phyloP scores from a whole-genome alignment of 2,113 vertebrate genomes.

The Leptocoma aspasia region DNA sequence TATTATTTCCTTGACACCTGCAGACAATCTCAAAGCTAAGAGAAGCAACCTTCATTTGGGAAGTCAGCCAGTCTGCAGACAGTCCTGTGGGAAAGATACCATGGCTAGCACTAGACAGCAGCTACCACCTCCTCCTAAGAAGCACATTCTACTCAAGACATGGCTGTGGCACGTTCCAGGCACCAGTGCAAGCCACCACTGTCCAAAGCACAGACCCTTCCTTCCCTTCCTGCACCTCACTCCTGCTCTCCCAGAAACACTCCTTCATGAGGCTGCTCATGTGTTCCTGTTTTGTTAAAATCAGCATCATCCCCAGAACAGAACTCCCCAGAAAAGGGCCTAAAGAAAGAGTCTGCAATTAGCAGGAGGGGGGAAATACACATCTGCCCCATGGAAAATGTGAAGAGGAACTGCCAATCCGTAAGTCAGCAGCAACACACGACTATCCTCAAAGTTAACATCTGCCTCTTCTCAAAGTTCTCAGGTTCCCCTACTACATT shows the following conservation, averaged over 20 bases:
- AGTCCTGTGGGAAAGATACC: not conserved
- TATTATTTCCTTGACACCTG: not conserved
- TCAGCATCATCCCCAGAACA: not conserved
- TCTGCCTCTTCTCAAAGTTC: not conserved
- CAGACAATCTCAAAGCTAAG: not conserved
- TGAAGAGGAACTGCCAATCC: not conserved
- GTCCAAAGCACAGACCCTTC: not conserved
- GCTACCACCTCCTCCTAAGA: not conserved
- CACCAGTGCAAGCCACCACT: not conserved
- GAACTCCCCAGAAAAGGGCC: not conserved
- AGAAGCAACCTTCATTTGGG: not conserved
- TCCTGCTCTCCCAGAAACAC: not conserved
- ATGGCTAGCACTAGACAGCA: not conserved
- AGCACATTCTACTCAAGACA: not conserved
- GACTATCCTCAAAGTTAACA: not conserved
- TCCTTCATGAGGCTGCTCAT: fast-evolving
- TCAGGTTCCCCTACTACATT: not conserved
- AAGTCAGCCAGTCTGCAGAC: not conserved
- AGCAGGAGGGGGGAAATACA: not conserved
- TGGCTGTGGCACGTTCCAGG: not conserved
- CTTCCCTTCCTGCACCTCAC: not conserved
- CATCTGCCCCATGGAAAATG: not conserved
- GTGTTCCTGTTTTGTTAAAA: not conserved
- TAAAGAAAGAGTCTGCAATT: not conserved
- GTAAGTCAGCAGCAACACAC: not conserved